These are phyloP conservation scores for Ctenomys sociabilis DNA, from an alignment of 2,113 vertebrate species.

Conservation along the genomic window DNA sequence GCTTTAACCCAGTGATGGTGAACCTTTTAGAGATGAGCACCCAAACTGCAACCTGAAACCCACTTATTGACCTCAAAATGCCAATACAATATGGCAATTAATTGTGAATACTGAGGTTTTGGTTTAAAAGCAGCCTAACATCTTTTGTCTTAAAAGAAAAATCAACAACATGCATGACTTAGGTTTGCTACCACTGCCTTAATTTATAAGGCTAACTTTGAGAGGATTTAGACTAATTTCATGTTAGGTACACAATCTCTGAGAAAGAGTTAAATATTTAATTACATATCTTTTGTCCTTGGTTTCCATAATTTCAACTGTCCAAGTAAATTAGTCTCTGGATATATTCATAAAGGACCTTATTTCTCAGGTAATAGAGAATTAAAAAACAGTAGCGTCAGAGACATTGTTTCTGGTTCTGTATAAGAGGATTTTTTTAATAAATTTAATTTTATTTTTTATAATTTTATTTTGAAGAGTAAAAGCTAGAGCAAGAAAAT, in stretches of 20 bases:
- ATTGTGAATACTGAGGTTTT: background rate
- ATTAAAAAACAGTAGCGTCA: constrained; percentile 1
- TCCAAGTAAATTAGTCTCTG: constrained; percentile 36
- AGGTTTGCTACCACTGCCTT: background rate
- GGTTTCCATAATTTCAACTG: background rate
- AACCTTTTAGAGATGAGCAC: background rate
- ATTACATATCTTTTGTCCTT: background rate
- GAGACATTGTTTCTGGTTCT: background rate
- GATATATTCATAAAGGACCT: background rate
- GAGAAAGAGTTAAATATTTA: constrained; percentile 16
- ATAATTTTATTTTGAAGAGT: no score
- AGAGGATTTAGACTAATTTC: background rate
- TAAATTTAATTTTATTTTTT: no score
- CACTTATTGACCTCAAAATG: background rate
- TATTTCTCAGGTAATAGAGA: background rate
- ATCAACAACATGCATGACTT: background rate
- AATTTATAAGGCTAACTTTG: background rate
- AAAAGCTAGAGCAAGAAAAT: no score
- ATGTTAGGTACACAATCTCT: background rate
- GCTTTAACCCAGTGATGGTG: background rate
- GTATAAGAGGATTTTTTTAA: background rate
- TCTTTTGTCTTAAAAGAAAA: background rate
- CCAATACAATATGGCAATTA: background rate
- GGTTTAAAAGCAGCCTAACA: background rate
- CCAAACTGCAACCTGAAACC: background rate